These are phyloP conservation scores for Drosophila bifasciata DNA, from an alignment of 1,140 invertebrate genomes.

Conservation along the genomic window DNA sequence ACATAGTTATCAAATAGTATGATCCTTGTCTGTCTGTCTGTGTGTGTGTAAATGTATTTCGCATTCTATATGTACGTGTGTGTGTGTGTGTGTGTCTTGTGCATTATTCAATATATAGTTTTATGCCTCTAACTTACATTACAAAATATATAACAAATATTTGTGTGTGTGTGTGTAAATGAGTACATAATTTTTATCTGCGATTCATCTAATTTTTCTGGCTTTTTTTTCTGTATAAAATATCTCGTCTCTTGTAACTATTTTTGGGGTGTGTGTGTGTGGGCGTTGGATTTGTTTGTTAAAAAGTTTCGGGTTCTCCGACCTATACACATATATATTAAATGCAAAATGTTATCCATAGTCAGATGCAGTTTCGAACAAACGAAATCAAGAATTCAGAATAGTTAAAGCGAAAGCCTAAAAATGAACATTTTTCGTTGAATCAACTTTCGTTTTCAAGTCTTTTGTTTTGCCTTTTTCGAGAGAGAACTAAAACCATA, in stretches of 20 bases:
- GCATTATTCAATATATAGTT: constrained; percentile 49
- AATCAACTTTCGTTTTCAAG: constrained; percentile 36
- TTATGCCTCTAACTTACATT: constrained; percentile 78
- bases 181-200: constrained; percentile 53
- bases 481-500: constrained; percentile 44
- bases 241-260: constrained; percentile 35
- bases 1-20: constrained; percentile 83
- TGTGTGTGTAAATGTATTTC: constrained; percentile 47
- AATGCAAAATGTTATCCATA: constrained; percentile 67
- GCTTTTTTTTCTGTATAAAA: constrained; percentile 55
- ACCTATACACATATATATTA: constrained; percentile 54
- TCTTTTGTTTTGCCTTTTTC: constrained; percentile 33
- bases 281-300: constrained; percentile 5
- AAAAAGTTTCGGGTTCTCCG: constrained; percentile 26
- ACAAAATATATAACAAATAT: constrained; percentile 82
- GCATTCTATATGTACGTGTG: constrained; percentile 50
- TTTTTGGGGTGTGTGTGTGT: constrained; percentile 7
- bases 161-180: constrained; percentile 71
- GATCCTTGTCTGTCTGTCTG: constrained; percentile 28
- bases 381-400: constrained; percentile 19
- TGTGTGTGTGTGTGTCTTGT: constrained; percentile 43
- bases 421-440: constrained; percentile 56
- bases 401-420: constrained; percentile 41
- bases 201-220: constrained; percentile 46
- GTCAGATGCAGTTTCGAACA: constrained; percentile 40